Percentiles rank a stretch among this genome's conserved stretches.
phyloP scores from a whole-genome alignment of 2,888 invertebrate species.

The Vanessa cardui region DNA sequence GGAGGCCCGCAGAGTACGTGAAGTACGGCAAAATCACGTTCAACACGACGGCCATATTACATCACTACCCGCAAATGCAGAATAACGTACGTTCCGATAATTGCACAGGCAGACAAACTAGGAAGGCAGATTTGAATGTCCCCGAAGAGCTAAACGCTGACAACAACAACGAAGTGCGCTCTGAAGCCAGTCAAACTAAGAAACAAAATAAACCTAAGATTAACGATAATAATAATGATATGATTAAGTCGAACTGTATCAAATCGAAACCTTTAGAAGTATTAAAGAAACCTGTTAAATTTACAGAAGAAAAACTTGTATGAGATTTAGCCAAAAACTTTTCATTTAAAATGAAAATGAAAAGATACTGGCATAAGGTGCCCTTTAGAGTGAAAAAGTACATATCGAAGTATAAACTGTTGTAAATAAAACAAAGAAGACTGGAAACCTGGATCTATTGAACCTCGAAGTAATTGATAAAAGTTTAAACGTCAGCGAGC shows the following conservation, averaged over 20 bases:
- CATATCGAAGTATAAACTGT: conserved; percentile 61
- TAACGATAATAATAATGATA: conserved; percentile 67
- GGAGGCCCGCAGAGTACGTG: conserved; percentile 65
- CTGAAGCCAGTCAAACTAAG: conserved; percentile 47
- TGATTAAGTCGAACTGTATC: conserved; percentile 50
- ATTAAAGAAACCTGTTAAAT: conserved; percentile 66
- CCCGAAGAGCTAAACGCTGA: conserved; percentile 50
- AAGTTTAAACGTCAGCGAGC: conserved; percentile 36
- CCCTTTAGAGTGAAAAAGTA: conserved; percentile 53
- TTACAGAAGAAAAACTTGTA: conserved; percentile 78
- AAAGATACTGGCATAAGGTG: conserved; percentile 55
- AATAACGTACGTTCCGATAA: conserved; percentile 49
- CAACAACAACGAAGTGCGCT: conserved; percentile 64
- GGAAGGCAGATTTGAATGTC: conserved; percentile 64
- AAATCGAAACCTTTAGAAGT: conserved; percentile 50
- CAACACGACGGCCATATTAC: conserved; percentile 74
- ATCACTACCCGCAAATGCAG: conserved; percentile 74
- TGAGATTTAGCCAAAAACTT: conserved; percentile 66
- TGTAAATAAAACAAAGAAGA: conserved; percentile 61
- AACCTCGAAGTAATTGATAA: conserved; percentile 42
- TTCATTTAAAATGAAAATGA: conserved; percentile 47
- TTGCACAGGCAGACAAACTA: conserved; percentile 37
- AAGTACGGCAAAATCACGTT: conserved; percentile 77
- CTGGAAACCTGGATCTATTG: conserved; percentile 51
- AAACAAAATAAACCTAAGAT: conserved; percentile 50